These are phyloP conservation scores for Manis javanica DNA, from an alignment of 2,797 vertebrate genomes.

Conservation along the genomic window DNA sequence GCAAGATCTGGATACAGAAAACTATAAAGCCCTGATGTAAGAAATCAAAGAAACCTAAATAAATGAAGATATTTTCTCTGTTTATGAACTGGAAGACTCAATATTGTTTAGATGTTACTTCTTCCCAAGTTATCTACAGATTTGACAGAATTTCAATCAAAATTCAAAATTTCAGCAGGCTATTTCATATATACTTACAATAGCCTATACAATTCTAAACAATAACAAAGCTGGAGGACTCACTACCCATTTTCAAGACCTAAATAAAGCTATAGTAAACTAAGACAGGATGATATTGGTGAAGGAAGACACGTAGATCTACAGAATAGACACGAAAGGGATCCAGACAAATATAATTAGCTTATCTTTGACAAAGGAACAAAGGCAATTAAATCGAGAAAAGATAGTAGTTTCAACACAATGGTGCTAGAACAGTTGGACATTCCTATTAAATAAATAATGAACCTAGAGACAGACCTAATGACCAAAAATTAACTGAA, in stretches of 20 bases:
- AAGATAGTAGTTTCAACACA: not conserved
- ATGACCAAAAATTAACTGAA: not conserved
- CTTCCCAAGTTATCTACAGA: not conserved
- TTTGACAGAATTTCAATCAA: not conserved
- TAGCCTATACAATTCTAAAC: not conserved
- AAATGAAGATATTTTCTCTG: not conserved
- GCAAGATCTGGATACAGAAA: not conserved
- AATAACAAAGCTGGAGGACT: not conserved
- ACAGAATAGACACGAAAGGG: not conserved
- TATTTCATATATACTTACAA: not conserved
- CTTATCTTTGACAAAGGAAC: not conserved
- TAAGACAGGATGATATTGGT: not conserved
- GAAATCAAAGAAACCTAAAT: conserved; percentile 23
- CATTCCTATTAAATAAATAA: not conserved
- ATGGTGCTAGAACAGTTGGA: not conserved
- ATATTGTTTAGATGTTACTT: not conserved
- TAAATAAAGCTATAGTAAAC: not conserved
- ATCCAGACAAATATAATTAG: not conserved
- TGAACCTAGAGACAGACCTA: not conserved
- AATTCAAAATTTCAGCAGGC: not conserved
- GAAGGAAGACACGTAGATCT: not conserved
- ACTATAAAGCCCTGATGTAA: not conserved
- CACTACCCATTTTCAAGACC: not conserved
- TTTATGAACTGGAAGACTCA: not conserved
- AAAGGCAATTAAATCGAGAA: not conserved